phyloP scores from a whole-genome alignment of 1,140 invertebrate genomes.

The Bombus fervidus region DNA sequence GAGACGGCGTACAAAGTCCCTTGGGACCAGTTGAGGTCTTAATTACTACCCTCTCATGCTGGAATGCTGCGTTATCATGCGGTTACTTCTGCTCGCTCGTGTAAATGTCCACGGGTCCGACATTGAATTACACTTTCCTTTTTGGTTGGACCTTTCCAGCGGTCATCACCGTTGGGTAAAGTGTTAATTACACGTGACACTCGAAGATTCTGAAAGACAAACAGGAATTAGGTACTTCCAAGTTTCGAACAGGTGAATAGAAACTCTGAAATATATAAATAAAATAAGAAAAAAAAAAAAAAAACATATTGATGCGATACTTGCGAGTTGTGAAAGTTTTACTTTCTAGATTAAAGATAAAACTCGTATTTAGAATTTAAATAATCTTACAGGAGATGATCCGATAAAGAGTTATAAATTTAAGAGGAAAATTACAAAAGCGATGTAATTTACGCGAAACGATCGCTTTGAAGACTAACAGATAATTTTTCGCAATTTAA shows the following conservation, averaged over 20 bases:
- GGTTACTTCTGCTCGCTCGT: conserved; percentile 56
- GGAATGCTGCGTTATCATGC: conserved; percentile 64
- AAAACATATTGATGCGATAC: not conserved
- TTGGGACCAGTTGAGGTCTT: conserved; percentile 63
- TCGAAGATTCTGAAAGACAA: not conserved
- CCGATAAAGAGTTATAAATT: no score
- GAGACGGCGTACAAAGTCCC: conserved; percentile 38
- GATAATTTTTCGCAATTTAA: not conserved
- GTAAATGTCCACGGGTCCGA: conserved; percentile 28
- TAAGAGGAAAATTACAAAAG: no score
- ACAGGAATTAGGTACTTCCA: not conserved
- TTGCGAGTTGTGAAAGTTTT: no score
- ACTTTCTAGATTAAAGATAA: no score
- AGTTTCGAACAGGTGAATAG: not conserved
- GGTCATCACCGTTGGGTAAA: conserved; percentile 22
- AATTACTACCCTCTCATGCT: conserved; percentile 60
- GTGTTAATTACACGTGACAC: conserved; percentile 47
- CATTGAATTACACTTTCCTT: conserved; percentile 62
- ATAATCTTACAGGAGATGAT: no score
- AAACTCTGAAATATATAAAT: not conserved
- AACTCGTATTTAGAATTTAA: no score
- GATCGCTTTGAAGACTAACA: not conserved
- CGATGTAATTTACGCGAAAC: no score
- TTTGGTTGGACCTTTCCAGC: conserved; percentile 10
- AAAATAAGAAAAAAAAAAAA: not conserved